Evolutionary conservation across 2,113 vertebrate species (phyloP), one percentile per base, ranked within the genome.

Genomic region (Columbina picui): DNA sequence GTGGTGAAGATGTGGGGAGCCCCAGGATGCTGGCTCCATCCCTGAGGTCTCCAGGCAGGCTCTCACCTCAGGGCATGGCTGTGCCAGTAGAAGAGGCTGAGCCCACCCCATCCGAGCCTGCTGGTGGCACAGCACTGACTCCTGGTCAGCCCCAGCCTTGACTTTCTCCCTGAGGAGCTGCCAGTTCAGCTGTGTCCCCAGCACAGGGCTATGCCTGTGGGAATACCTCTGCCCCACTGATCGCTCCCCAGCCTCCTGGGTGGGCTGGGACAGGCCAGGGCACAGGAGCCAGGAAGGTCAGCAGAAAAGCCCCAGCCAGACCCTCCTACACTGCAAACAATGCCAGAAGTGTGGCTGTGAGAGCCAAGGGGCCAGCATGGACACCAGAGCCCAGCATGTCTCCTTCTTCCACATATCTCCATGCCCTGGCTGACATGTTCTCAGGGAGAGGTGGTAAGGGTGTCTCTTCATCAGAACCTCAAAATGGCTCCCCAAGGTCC

Each of bases 161-260:
- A 20, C 30, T 36, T 81, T 74, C 16, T 93, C 30, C 29, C 45
- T 2, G 0, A 43, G 50, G 53, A 80, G 10, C 36, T 89, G 76
- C 49, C 39, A 89, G 76, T 34, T 84, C 76, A 91, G 63, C 43
- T 2, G 1, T 56, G 26, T 5, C 55, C 55, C 50, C 63, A 69
- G 63, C 50, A 68, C 34, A 81, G 41, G 49, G 18, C 70, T 49
- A 1, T n/a, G 15, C 55, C 73, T 80, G 9, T 21, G 29, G 19
- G 50, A 23, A 60, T 34, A 74, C 6, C n/a, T 89, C 55, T 78
- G n/a, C n/a, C 50, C 59, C 73, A n/a, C 2, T 69, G 39, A 43
- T 91, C 6, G 3, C 27, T 56, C 18, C 43, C 53, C 2, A 1
- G 8, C 7, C 9, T 9, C 45, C 5, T 0, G 3, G 29, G 27